phyloP scores from a whole-genome alignment of 2,888 invertebrate species.

The Nowickia ferox region DNA sequence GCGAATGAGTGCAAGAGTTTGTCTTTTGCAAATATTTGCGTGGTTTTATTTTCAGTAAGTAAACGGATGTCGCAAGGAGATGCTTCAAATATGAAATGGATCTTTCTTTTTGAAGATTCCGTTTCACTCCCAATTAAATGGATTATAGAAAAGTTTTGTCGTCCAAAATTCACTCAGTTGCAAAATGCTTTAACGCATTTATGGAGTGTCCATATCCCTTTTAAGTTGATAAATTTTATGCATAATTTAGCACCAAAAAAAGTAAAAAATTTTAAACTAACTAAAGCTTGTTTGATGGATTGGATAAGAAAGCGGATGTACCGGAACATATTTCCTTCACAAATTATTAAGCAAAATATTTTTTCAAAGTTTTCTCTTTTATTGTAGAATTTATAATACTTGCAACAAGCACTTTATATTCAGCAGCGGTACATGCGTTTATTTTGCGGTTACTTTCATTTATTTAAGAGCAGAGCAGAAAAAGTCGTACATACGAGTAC shows the following conservation, averaged over 20 bases:
- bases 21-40: constrained; percentile 34
- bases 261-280: neutral
- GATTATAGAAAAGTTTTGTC: neutral
- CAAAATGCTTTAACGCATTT: neutral
- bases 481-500: constrained; percentile 4
- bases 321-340: neutral
- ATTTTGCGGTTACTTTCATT: constrained; percentile 12
- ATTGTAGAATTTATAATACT: neutral
- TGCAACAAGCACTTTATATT: neutral
- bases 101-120: constrained; percentile 21
- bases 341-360: neutral
- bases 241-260: neutral
- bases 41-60: constrained; percentile 49
- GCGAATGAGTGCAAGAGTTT: neutral
- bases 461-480: neutral
- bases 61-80: constrained; percentile 38
- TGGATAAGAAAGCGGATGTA: neutral
- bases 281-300: neutral
- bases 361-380: neutral
- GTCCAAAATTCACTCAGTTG: neutral
- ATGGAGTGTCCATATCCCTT: neutral
- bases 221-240: neutral
- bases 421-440: neutral
- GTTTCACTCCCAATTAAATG: constrained; percentile 22
- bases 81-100: constrained; percentile 13